Evolutionary conservation across 2,888 invertebrate species (phyloP).

Genomic region (Sussaba pulchella): DNA sequence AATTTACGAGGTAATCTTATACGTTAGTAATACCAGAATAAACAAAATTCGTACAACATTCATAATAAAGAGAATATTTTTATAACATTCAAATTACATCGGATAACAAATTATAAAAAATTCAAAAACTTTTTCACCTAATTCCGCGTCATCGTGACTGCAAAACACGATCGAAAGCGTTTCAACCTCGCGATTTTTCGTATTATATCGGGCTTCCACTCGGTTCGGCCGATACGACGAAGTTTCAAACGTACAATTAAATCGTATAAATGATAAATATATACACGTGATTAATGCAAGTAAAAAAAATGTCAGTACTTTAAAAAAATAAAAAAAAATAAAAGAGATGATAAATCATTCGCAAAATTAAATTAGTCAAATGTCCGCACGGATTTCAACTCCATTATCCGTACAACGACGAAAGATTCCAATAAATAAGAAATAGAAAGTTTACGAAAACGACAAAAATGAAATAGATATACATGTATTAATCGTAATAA

Average conservation of each 20-base stretch:
- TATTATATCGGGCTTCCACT: too few species aligned
- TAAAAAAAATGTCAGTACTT: constrained; percentile 76
- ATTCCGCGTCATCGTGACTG: constrained; percentile 69
- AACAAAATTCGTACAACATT: constrained; percentile 82
- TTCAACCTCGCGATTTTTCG: neutral
- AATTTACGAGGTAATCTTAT: constrained; percentile 82
- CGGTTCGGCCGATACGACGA: constrained; percentile 71
- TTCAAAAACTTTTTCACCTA: constrained; percentile 75
- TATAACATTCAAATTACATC: constrained; percentile 82
- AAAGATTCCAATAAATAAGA: constrained; percentile 59
- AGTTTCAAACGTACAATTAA: constrained; percentile 70
- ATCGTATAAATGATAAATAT: constrained; percentile 83
- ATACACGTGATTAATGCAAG: constrained; percentile 74
- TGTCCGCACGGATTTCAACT: constrained; percentile 52
- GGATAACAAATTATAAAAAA: constrained; percentile 84
- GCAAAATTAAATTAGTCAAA: constrained; percentile 77
- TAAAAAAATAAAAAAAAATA: constrained; percentile 70
- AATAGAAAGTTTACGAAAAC: constrained; percentile 33
- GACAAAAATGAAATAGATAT: constrained; percentile 54
- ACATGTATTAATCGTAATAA: constrained; percentile 46
- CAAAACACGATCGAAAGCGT: constrained; percentile 6
- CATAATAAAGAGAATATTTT: constrained; percentile 82
- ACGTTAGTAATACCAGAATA: constrained; percentile 82
- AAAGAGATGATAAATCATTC: constrained; percentile 69
- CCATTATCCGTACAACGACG: neutral